Percentiles rank a stretch among this genome's conserved stretches.
phyloP scores from a whole-genome alignment of 2,797 vertebrate species.

The Lagodon rhomboides region DNA sequence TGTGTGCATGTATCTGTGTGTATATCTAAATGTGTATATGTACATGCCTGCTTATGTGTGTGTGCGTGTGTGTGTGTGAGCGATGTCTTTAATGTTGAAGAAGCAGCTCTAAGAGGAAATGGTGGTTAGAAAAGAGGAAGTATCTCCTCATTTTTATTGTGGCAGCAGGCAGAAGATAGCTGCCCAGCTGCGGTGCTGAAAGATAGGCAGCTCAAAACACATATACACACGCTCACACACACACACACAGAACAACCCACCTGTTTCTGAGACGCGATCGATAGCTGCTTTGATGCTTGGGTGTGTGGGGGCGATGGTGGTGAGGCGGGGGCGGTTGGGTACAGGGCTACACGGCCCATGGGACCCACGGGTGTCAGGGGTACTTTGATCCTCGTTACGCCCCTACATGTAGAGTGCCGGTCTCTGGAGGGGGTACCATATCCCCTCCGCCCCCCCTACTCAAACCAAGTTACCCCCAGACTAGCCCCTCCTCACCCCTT shows the following conservation, averaged over 20 bases:
- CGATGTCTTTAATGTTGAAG: slow-evolving; percentile 25
- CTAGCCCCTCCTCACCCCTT: neutral
- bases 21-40: neutral
- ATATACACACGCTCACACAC: slow-evolving; percentile 19
- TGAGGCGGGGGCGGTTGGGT: slow-evolving; percentile 6
- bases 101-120: slow-evolving; percentile 50
- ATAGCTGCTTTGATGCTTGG: slow-evolving; percentile 70
- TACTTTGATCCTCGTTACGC: slow-evolving; percentile 75
- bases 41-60: neutral
- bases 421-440: slow-evolving; percentile 53
- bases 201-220: slow-evolving; percentile 43
- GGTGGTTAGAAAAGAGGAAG: slow-evolving; percentile 72
- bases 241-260: slow-evolving; percentile 49
- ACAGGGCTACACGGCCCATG: slow-evolving; percentile 64
- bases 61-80: neutral
- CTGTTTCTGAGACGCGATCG: slow-evolving; percentile 62
- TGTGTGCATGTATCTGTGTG: neutral
- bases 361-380: slow-evolving; percentile 67
- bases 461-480: slow-evolving; percentile 19
- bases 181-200: slow-evolving; percentile 73
- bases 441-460: slow-evolving; percentile 22
- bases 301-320: slow-evolving; percentile 29
- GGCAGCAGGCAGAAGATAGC: slow-evolving; percentile 56
- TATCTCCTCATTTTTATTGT: slow-evolving; percentile 57
- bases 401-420: slow-evolving; percentile 56